Conservation (phyloP, 2,888 invertebrate genomes). For the Mantis religiosa region DNA sequence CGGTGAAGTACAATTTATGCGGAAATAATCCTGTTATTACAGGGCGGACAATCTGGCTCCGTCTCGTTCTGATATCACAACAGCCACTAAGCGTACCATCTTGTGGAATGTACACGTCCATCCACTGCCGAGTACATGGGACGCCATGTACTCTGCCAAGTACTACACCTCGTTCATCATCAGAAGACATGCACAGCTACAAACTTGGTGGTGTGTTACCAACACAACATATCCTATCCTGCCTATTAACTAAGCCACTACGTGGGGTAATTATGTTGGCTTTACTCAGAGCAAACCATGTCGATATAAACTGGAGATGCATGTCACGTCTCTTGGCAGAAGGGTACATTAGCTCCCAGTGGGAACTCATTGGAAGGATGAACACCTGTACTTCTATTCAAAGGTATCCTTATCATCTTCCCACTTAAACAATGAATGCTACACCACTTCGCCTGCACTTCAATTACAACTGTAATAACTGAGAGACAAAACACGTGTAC, state of each 20-base stretch:
- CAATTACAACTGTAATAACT: too few species aligned
- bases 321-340: not conserved
- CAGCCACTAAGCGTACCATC: too few species aligned
- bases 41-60: too few species aligned
- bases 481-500: too few species aligned
- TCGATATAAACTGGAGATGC: not conserved
- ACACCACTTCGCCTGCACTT: too few species aligned
- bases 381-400: not conserved
- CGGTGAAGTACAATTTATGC: too few species aligned
- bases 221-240: not conserved
- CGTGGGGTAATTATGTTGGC: not conserved
- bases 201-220: not conserved
- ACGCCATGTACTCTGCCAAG: not conserved
- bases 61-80: too few species aligned
- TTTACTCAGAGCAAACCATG: not conserved
- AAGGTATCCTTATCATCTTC: not conserved
- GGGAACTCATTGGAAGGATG: not conserved
- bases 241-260: not conserved
- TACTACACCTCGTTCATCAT: not conserved
- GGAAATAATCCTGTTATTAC: too few species aligned
- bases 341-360: not conserved
- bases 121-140: not conserved
- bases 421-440: not conserved
- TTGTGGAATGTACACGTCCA: not conserved
- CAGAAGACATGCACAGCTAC: not conserved